Percentiles rank a stretch among this genome's conserved stretches.
Evolutionary conservation across 2,888 invertebrate species (phyloP).

Genomic region (Perizoma affinitatum): DNA sequence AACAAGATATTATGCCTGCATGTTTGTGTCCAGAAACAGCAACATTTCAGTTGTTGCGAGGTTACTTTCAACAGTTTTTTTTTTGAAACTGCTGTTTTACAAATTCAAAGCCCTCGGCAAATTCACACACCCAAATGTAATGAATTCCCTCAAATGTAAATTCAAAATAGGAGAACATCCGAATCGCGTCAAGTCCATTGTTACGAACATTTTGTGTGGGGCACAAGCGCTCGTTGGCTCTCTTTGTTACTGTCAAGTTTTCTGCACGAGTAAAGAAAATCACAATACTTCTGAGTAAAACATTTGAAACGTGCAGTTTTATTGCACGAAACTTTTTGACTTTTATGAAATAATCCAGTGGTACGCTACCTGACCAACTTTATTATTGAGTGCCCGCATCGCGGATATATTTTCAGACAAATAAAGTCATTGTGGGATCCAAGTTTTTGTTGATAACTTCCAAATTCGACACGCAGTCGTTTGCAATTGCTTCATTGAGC

Average conservation of each 20-base stretch:
- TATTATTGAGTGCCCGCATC: no score
- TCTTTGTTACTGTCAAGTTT: slow-evolving; percentile 39
- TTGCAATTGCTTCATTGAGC: no score
- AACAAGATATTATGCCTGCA: no score
- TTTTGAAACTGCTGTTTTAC: background rate
- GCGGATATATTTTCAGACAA: no score
- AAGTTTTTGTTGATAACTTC: no score
- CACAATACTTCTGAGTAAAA: slow-evolving; percentile 23
- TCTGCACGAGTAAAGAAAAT: slow-evolving; percentile 22
- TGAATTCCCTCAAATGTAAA: slow-evolving; percentile 28
- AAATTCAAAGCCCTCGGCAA: slow-evolving; percentile 7
- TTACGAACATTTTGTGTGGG: slow-evolving; percentile 31
- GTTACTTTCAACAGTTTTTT: slow-evolving; percentile 9
- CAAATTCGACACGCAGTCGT: no score
- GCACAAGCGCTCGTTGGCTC: slow-evolving; percentile 29
- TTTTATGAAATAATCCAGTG: slow-evolving; percentile 5
- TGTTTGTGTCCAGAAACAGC: no score
- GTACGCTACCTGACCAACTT: no score
- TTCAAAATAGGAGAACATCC: slow-evolving; percentile 27
- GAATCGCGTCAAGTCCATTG: slow-evolving; percentile 38
- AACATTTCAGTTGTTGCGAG: background rate
- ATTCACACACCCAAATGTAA: slow-evolving; percentile 20
- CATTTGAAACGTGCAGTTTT: slow-evolving; percentile 13
- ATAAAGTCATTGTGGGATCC: no score
- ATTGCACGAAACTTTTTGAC: slow-evolving; percentile 6